Base-by-base conservation (phyloP, 2,888 invertebrate species). In the Seladonia tumulorum region DNA sequence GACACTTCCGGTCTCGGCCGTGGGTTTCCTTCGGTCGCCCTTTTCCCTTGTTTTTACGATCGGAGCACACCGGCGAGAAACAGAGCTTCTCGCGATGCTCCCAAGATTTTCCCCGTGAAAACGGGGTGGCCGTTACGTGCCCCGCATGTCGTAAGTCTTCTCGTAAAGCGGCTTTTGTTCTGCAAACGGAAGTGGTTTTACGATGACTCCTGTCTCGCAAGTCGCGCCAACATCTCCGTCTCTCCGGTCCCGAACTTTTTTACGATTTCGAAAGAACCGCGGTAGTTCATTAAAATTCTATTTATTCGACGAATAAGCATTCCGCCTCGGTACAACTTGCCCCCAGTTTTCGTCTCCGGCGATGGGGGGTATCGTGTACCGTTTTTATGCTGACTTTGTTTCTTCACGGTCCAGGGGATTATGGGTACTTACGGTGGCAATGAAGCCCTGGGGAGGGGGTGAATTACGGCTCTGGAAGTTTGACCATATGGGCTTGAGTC, bases 71-170 rank as follows among this genome's bases (percentile, higher is more conserved):
- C 0, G 3, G 45, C 35, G 10, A 3, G 49, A 49, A 73, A 57
- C 45, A 60, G 73, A 76, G 60, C 76, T 81, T 73, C 60, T 63
- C 45, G 35, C 10, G 8, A 22, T 10, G 53, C 45, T 60, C 22
- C 35, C 16, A 74, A 81, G 75, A 83, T 85, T 82, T 85, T 25
- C 81, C 81, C 70, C 74, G 76, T 74, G 80, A 79, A 83, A 76
- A 79, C 74, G 35, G 63, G 77, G 45, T 75, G 57, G 83, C 29
- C 70, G 81, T 83, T 83, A 87, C 86, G 87, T 83, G 83, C 77
- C 74, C 74, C 35, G 87, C 81, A 76, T 87, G 78, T 88, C 87
- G 80, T 87, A 84, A 87, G 84, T 87, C 84, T 88, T 88, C 87
- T 82, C 78, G 84, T 80, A 82, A 84, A 87, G 80, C 87, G 78